phyloP scores from a whole-genome alignment of 2,113 vertebrate species.

The Brevimyrus niger region DNA sequence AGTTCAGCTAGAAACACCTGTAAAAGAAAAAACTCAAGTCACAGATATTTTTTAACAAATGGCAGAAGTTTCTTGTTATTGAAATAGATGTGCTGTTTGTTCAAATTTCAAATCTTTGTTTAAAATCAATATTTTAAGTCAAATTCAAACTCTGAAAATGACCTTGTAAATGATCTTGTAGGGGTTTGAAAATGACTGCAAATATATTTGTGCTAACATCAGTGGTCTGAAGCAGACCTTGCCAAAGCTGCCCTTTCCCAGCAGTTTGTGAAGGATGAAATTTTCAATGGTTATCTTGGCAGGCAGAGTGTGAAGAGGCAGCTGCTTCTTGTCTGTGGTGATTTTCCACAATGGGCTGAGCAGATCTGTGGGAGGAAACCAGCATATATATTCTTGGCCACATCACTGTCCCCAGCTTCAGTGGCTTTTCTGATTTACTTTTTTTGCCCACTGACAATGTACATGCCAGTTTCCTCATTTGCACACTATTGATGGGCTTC shows the following conservation, averaged over 20 bases:
- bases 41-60: not conserved
- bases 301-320: slow-evolving; percentile 58
- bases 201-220: not conserved
- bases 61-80: not conserved
- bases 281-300: slow-evolving; percentile 72
- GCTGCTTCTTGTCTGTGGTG: slow-evolving; percentile 47
- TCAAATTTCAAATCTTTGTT: not conserved
- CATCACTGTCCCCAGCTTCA: not conserved
- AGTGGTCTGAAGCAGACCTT: slow-evolving; percentile 66
- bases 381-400: not conserved
- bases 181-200: not conserved
- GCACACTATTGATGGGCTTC: not conserved
- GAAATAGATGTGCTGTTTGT: not conserved
- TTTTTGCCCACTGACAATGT: not conserved
- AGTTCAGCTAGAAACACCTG: slow-evolving; percentile 92
- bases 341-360: slow-evolving; percentile 82
- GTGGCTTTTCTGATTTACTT: not conserved
- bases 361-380: slow-evolving; percentile 52
- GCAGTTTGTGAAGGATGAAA: slow-evolving; percentile 88
- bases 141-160: not conserved
- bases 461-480: not conserved
- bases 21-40: not conserved
- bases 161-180: not conserved
- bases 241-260: slow-evolving; percentile 96
- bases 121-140: not conserved